A percentile compares a stretch with the other conserved stretches of the same genome.
Conservation (phyloP, 2,888 invertebrate genomes). For the Emmelina monodactyla region DNA sequence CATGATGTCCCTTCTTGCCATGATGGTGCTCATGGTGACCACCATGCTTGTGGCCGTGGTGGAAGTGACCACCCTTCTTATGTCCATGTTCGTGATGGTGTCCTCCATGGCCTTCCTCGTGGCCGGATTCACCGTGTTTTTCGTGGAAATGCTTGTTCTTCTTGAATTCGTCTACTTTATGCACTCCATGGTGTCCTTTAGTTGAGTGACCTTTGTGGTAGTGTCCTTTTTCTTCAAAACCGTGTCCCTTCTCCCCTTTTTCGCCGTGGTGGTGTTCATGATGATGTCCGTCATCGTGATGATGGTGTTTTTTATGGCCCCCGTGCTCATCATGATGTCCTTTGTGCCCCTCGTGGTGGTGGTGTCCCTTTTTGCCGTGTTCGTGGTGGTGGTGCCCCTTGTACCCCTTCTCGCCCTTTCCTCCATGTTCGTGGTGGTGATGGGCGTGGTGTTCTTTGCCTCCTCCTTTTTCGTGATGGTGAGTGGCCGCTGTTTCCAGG, state of each 20-base stretch:
- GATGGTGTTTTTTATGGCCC: conserved; percentile 70
- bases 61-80: conserved; percentile 82
- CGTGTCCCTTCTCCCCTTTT: conserved; percentile 69
- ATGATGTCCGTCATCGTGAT: conserved; percentile 72
- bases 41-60: conserved; percentile 78
- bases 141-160: conserved; percentile 87
- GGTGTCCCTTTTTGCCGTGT: conserved; percentile 75
- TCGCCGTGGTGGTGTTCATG: conserved; percentile 70
- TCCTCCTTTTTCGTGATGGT: conserved; percentile 60
- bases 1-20: conserved; percentile 81
- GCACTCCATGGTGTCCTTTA: conserved; percentile 83
- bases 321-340: conserved; percentile 68
- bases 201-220: conserved; percentile 86
- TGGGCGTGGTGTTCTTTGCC: conserved; percentile 70
- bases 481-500: conserved; percentile 57
- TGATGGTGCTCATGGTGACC: conserved; percentile 81
- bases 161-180: conserved; percentile 84
- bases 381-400: conserved; percentile 72
- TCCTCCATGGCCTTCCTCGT: conserved; percentile 79
- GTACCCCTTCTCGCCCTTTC: conserved; percentile 74
- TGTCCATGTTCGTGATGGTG: conserved; percentile 79
- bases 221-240: conserved; percentile 67
- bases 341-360: conserved; percentile 71
- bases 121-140: conserved; percentile 79
- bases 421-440: conserved; percentile 70